These are phyloP conservation scores for Oscheius sp. DNA, from an alignment of 2,888 invertebrate genomes.

Conservation along the genomic window DNA sequence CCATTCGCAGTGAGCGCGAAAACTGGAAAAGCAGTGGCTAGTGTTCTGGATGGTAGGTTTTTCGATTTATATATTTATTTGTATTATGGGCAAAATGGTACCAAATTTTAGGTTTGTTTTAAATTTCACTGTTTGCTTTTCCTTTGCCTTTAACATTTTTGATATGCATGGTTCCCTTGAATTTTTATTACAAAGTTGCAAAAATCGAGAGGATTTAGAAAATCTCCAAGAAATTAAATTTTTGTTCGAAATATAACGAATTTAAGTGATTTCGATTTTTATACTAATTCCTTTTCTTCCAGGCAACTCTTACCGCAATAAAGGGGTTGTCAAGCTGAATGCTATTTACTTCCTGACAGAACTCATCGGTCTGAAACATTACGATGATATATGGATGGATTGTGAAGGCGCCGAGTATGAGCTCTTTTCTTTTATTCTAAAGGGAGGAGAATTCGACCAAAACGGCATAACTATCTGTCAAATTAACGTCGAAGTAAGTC, in stretches of 20 bases:
- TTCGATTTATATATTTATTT: not conserved
- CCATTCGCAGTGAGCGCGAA: slow-evolving; percentile 16
- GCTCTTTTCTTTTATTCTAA: slow-evolving; percentile 33
- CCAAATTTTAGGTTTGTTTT: too few relatives aligned
- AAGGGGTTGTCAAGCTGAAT: slow-evolving; percentile 36
- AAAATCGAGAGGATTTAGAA: too few relatives aligned
- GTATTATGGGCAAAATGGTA: too few relatives aligned
- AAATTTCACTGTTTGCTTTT: too few relatives aligned
- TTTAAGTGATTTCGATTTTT: too few relatives aligned
- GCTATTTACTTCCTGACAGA: slow-evolving; percentile 32
- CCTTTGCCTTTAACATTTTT: too few relatives aligned
- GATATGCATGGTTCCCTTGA: too few relatives aligned
- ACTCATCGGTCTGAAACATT: slow-evolving; percentile 28
- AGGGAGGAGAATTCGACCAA: slow-evolving; percentile 22
- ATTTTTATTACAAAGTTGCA: too few relatives aligned
- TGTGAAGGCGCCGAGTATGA: slow-evolving; percentile 40
- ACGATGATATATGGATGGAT: slow-evolving; percentile 40
- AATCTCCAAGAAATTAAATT: too few relatives aligned
- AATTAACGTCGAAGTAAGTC: slow-evolving; percentile 31
- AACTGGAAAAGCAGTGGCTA: slow-evolving; percentile 5
- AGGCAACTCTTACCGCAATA: slow-evolving; percentile 31
- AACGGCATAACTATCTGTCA: slow-evolving; percentile 37
- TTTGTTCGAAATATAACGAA: too few relatives aligned
- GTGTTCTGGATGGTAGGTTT: slow-evolving; percentile 1
- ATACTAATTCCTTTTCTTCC: slow-evolving; percentile 1